Base-by-base conservation (phyloP, 2,797 vertebrate genomes). In the Scolopax bukidnonensis region DNA sequence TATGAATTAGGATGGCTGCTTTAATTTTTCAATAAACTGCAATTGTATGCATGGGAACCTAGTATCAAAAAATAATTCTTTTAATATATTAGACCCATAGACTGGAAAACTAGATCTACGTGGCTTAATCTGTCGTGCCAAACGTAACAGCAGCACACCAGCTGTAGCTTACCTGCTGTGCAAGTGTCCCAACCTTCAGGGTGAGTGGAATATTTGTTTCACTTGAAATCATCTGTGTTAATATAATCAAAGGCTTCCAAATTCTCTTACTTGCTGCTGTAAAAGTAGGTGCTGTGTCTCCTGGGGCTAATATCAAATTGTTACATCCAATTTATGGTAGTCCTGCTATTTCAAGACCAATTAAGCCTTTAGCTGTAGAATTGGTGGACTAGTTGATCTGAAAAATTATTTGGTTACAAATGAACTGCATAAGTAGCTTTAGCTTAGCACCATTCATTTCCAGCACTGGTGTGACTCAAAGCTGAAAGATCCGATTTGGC, bases 361-460 rank as follows among this genome's bases (percentile, higher is more conserved):
- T 82, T 91, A 80, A 80, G 85, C 38, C 33, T 85, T 83, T 25
- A 84, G 71, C 53, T 69, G 1, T 8, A 73, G 61, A 17, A 51
- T 6, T 10, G 68, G 57, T 78, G 47, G 11, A 18, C 19, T 59
- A 50, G 36, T 21, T 89, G 70, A 80, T 93, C 60, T 86, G 56
- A 56, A 89, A 83, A 83, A 61, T 59, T 59, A 43, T 94, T 75
- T 79, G 56, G 36, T 91, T 93, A 63, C 43, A 53, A 93, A 78
- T 50, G 61, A 93, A 61, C 25, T 47, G 61, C 53, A 33, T 93
- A 78, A 96, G 68, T 47, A 93, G 83, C 59, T 93, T 95, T 84
- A 90, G 53, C 60, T 87, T 51, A 73, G 64, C 60, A 32, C 59
- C 21, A 2, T 51, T 90, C 3, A 0, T 13, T 70, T 81, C n/a